Conservation (phyloP, 2,797 vertebrate genomes). For the Phylloscopus collybita region DNA sequence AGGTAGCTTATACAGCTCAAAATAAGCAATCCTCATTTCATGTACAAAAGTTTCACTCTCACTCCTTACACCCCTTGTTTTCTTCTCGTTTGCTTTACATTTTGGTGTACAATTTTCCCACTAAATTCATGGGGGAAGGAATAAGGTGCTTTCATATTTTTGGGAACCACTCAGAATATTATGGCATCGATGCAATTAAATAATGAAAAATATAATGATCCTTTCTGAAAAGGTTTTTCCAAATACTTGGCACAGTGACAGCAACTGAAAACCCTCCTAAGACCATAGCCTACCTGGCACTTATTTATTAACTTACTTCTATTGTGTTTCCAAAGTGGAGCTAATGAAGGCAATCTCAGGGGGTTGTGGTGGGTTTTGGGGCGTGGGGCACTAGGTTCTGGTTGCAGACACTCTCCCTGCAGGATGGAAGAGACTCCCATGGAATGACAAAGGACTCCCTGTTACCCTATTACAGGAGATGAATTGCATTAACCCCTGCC, state of each 20-base stretch:
- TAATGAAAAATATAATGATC: conserved; percentile 50
- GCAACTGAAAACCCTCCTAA: conserved; percentile 39
- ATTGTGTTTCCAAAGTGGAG: conserved; percentile 39
- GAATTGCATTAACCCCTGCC: conserved; percentile 84
- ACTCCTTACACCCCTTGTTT: background rate
- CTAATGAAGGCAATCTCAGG: conserved; percentile 4
- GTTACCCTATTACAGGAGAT: conserved; percentile 79
- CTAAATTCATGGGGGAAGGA: background rate
- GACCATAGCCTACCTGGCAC: conserved; percentile 18
- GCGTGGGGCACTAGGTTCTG: background rate
- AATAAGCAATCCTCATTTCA: background rate
- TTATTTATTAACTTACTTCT: conserved; percentile 47
- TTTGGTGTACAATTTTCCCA: background rate
- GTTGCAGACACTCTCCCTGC: background rate
- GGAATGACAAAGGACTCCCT: conserved; percentile 72
- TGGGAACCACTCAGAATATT: background rate
- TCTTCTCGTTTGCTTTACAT: background rate
- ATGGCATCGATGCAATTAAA: background rate
- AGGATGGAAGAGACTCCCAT: conserved; percentile 28
- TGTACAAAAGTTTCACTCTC: rapidly evolving
- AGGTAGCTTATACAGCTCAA: background rate
- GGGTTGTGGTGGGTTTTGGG: background rate
- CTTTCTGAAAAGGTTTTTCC: conserved; percentile 67
- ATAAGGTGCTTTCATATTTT: background rate
- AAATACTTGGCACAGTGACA: conserved; percentile 28